These are phyloP conservation scores for Montipora cactus DNA, from an alignment of 64 coral and sea anemone species.

Conservation along the genomic window DNA sequence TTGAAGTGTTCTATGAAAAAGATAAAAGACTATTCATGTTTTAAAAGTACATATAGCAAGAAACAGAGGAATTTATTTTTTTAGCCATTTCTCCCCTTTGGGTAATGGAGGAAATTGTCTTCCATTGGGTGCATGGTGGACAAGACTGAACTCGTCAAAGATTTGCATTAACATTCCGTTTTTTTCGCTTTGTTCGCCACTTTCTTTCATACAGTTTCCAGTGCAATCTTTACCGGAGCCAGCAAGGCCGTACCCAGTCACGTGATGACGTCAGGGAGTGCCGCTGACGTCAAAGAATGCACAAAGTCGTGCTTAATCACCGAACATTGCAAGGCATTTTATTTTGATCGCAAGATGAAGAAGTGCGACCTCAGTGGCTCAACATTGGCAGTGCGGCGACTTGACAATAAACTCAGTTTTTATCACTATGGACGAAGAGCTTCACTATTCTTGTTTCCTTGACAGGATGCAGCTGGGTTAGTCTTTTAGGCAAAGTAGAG, in stretches of 20 bases:
- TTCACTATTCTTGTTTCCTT: neutral
- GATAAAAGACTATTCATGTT: too few species aligned
- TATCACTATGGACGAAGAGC: neutral
- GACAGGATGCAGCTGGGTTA: neutral
- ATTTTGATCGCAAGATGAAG: neutral
- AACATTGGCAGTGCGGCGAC: neutral
- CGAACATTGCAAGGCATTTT: constrained; percentile 4
- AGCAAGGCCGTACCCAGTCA: neutral
- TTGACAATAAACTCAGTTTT: neutral
- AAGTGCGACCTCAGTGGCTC: constrained; percentile 7
- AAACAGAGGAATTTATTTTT: too few species aligned
- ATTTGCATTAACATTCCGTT: too few species aligned
- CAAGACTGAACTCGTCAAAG: too few species aligned
- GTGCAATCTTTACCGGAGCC: neutral
- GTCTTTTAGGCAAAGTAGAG: too few species aligned
- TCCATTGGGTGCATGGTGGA: too few species aligned
- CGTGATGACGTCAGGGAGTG: neutral
- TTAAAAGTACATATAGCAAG: too few species aligned
- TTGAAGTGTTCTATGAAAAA: too few species aligned
- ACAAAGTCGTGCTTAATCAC: constrained; percentile 18
- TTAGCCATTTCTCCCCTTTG: too few species aligned
- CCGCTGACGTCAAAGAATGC: neutral
- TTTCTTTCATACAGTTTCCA: neutral
- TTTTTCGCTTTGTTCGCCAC: too few species aligned
- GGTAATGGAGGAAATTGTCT: too few species aligned